Evolutionary conservation across 1,140 invertebrate species (phyloP), one percentile per base, ranked within the genome.

Genomic region (Pantala flavescens): DNA sequence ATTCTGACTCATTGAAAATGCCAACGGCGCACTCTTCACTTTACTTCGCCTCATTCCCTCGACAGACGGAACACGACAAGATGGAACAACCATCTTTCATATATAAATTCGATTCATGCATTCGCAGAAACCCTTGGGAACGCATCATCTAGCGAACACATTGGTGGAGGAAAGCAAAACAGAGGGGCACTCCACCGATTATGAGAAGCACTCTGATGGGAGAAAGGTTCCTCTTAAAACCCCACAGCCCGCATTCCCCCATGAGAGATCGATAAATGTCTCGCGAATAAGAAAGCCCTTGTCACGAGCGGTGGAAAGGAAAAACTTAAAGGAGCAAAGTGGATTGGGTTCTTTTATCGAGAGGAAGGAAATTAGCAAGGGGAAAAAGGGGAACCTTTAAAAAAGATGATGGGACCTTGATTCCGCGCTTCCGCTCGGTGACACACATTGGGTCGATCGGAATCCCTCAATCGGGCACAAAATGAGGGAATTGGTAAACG

Each of bases 391-490:
- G 49, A 16, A 14, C 16, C 49, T 36, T 36, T 36, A 36, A 36
- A 36, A 21, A 63, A 21, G 49, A 19, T 63, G 49, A 19, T 21
- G 49, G 49, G 12, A 21, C 49, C n/a, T 63, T 63, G 49, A 63
- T 63, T 63, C 49, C 49, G 49, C 14, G 49, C 49, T 63, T 63
- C 49, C 49, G 49, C 49, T 63, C 49, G 16, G 49, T 63, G 49
- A 63, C 49, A 63, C 49, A 63, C 49, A 63, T 63, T 63, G 49
- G 49, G 49, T 63, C 49, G 49, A 63, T 63, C 49, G 12, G 49
- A 63, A 63, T 63, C 49, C 49, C 49, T 63, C 49, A 63, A 63
- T 63, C 49, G 49, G 49, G 49, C 49, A 63, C 49, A 63, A 63
- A 21, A 63, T 63, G 49, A 63, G 49, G 49, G 49, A 63, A 63